phyloP scores from a whole-genome alignment of 2,113 vertebrate genomes.

The Myiagra hebetior region DNA sequence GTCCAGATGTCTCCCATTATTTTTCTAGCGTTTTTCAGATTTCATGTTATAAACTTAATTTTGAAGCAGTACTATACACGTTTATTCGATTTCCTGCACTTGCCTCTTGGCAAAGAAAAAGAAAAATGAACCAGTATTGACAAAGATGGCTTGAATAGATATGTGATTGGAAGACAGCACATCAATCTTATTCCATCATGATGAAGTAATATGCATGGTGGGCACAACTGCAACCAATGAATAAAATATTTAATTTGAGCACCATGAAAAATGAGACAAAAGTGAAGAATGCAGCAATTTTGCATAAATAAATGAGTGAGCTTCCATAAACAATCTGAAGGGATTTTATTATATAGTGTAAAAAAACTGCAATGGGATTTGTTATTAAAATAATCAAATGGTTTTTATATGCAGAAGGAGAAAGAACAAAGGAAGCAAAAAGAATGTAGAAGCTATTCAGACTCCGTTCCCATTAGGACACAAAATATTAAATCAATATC shows the following conservation, averaged over 20 bases:
- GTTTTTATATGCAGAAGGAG: not conserved
- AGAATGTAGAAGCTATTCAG: not conserved
- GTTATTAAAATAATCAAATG: not conserved
- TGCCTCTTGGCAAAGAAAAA: slow-evolving; percentile 10
- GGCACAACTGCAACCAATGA: not conserved
- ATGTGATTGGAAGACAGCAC: slow-evolving; percentile 1
- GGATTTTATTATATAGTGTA: not conserved
- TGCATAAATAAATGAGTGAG: not conserved
- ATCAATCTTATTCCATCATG: slow-evolving; percentile 29
- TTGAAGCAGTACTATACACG: not conserved
- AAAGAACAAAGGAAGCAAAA: not conserved
- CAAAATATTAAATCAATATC: not conserved
- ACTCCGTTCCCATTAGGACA: not conserved
- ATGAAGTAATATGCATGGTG: not conserved
- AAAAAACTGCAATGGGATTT: not conserved
- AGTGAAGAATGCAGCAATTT: not conserved
- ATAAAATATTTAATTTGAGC: slow-evolving; percentile 47
- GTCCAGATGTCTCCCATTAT: not conserved
- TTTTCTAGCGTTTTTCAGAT: not conserved
- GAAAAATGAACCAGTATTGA: not conserved
- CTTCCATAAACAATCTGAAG: not conserved
- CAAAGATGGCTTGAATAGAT: not conserved
- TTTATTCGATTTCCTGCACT: slow-evolving; percentile 35
- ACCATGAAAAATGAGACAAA: not conserved
- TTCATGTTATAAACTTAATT: not conserved